Evolutionary conservation across 2,113 vertebrate genomes (phyloP), one percentile per base, ranked within the genome.

Genomic region (Mionectes macconnelli): DNA sequence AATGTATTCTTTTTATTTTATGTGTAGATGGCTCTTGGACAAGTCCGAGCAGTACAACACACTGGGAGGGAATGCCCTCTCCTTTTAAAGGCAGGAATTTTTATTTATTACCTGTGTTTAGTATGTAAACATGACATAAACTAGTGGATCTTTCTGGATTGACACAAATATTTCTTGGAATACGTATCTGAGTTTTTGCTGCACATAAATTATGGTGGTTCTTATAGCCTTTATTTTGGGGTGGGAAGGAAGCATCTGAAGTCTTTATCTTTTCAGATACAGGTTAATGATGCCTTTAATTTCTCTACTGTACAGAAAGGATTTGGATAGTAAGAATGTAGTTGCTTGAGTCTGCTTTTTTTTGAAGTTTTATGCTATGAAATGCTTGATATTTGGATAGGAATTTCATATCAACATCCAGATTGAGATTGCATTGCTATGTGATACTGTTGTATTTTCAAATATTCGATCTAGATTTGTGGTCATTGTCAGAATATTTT

Each of bases 21-120:
- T 98, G 98, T 98, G 98, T 98, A 98, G 98, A 98, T 98, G 98
- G 98, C 98, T 98, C 98, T 98, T 98, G 98, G 98, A 98, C 98
- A 98, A 98, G 97, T 98, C 98, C 98, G 98, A 98, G 98, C 98
- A 98, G 98, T 98, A 98, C 98, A 98, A 97, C 98, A 98, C 98
- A 98, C 98, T 98, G 98, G 98, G 98, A 98, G 98, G 98, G 98
- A 98, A 98, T 98, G 98, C 97, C 97, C 98, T 98, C 98, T 98
- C 98, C 98, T 98, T 98, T 98, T 98, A 98, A 98, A 98, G 98
- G 98, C 98, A 98, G 98, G 98, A 98, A 97, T 98, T 98, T 98
- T 98, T 98, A 98, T 98, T 98, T 98, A 98, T 98, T 98, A 98
- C 98, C 98, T 98, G 98, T 98, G 98, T 98, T 98, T 97, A 98